Evolutionary conservation across 1,140 invertebrate genomes (phyloP), one percentile per base, ranked within the genome.

Genomic region (Pseudomyrmex flavicornis): DNA sequence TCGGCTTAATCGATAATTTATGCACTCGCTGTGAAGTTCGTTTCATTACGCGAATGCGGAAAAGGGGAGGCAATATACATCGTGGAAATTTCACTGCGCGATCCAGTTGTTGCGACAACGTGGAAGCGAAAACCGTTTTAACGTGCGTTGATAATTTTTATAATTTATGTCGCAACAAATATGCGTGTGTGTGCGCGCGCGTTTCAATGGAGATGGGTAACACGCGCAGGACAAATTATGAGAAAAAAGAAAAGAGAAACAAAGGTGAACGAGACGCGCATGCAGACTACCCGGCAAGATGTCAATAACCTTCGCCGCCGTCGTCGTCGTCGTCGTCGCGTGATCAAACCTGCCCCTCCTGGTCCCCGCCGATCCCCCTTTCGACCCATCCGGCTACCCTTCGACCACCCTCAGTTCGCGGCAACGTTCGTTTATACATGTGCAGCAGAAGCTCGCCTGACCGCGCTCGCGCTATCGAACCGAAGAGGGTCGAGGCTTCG

Each of bases 281-380:
- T 62, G 82, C 26, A 68, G n/a, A 70, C 56, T 68, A 63, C 63
- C 48, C 66, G 35, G 82, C 44, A 86, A 85, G 83, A 90, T 90
- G 92, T 93, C 91, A 92, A 93, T 93, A 93, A 93, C 91, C 91
- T 85, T 89, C 72, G 83, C 50, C 86, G 56, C 82, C 58, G 70
- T 62, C 70, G 76, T 65, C 75, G 79, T 56, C 87, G 88, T 89
- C 87, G 89, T 88, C 87, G 86, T 93, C 91, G 91, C 92, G 91
- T 93, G 91, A 91, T 92, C 91, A 89, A 90, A 90, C 90, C 84
- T 88, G 77, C 83, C 88, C 84, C 73, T 88, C 59, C 44, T 48
- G 59, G 7, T 46, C 12, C 76, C 77, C 69, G 52, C 75, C 56
- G 9, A n/a, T 82, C 61, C 52, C 58, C 22, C 62, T 80, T 56